Evolutionary conservation across 2,113 vertebrate species (phyloP), one percentile per base, ranked within the genome.

Genomic region (Gymnarchus niloticus): DNA sequence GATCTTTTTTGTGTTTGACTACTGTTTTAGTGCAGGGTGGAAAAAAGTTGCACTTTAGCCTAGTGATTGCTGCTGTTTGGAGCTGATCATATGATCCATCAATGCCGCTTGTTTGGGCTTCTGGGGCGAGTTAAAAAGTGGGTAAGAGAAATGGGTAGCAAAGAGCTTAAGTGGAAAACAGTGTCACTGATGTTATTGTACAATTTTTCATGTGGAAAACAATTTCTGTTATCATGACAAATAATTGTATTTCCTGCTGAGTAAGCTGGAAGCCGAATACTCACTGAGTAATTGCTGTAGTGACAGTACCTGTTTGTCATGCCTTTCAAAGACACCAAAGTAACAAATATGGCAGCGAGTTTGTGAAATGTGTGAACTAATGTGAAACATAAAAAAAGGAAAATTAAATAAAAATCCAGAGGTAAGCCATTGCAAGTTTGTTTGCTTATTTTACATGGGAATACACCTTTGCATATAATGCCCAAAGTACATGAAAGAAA

Each of bases 121-220:
- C 37, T 77, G 56, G 17, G 54, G 33, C 37, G 21, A 78, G 41
- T 44, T 6, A 17, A 10, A 6, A 78, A 14, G 65, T 7, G 19
- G 33, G 54, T 14, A 10, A 57, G 44, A 37, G 44, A 17, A 41
- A 25, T 37, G 14, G 12, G 44, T 12, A 37, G 28, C 6, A 78
- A 46, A 73, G 37, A 56, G 83, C 37, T 21, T 76, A 8, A 44
- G 7, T 54, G 48, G 33, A 44, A 37, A 46, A 41, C 73, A 57
- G 2, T n/a, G 33, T 48, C 57, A 56, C 14, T 78, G 52, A 28
- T 17, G 10, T n/a, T 28, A 25, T 56, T 78, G 51, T 78, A 33
- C 33, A 73, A 56, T 28, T 85, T 57, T 54, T 85, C 49, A 78
- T n/a, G 54, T 57, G 37, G 73, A 57, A 85, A 65, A 59, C 28